Base-by-base conservation (phyloP, 2,888 invertebrate genomes). In the Arenicola marina region DNA sequence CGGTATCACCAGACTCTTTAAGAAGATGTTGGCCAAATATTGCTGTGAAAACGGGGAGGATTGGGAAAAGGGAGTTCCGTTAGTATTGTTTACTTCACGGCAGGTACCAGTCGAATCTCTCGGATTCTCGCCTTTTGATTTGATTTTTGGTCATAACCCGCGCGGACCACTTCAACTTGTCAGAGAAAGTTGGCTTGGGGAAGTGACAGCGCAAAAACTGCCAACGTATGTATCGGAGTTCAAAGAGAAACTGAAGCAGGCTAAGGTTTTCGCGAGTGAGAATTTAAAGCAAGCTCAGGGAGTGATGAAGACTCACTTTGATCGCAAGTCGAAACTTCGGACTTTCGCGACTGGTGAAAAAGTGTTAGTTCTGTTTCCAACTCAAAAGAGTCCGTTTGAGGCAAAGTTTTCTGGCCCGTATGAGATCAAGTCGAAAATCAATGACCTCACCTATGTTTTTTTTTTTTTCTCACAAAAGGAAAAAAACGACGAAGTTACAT, bases 101-200 rank as follows among this genome's bases (percentile, higher is more conserved):
- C 57, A 67, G 4, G 26, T 46, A 7, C 54, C 62, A 4, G 61
- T 68, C 45, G 70, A 73, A 59, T 68, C 71, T 1, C 48, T 71
- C 21, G 62, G 66, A 2, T 69, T 73, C 55, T 66, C 65, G 55
- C 68, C 70, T 1, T 69, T 70, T 66, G 67, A 69, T 63, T 67
- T 48, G 18, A 24, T 48, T 4, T 69, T 66, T 62, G 70, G 71
- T 4, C 70, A 71, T 56, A 46, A 62, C 4, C 64, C 67, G 2
- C 26, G 64, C 2, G 65, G 67, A 7, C 62, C 62, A 24, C 61
- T 62, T 4, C 62, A 62, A 28, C 15, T 62, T 4, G 33, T 62
- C 4, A 63, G 62, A 51, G 62, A 62, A 38, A 58, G 3, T 18
- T 62, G 33, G 28, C 21, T 62, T 4, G 18, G 29, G 56, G 33